Base-by-base conservation (phyloP, 2,888 invertebrate species). In the Rutpela maculata region DNA sequence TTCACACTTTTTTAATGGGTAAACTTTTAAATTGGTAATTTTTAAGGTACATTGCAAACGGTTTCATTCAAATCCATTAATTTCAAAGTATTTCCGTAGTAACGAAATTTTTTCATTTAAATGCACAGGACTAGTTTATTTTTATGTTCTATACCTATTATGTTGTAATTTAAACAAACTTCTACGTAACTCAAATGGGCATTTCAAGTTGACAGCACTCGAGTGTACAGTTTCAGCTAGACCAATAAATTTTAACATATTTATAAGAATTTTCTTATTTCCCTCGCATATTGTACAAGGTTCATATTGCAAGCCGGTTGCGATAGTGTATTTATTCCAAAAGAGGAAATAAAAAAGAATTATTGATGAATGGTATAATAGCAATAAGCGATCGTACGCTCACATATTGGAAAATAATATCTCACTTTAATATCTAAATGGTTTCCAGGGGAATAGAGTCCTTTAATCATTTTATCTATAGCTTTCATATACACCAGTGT, bases 391-490 rank as follows among this genome's bases (percentile, higher is more conserved):
- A 18, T 15, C 31, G 17, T 26, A 38, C 35, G 26, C 10, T 62
- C 57, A 57, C 31, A 26, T 57, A 69, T 57, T 69, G 57, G 35
- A 59, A 69, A 69, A 59, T 69, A 74, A 62, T 75, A 78, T 78
- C 75, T 38, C 26, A 62, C 17, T 75, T 75, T 70, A 22, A 22
- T 66, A 78, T 78, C 78, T 78, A 75, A 78, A 78, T 75, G 69
- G 78, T 73, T 38, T 78, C 70, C 56, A 18, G 35, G 65, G 43
- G 60, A 75, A 73, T 68, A 66, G 68, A 73, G 68, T 75, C 19
- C 70, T 73, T 73, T 73, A 75, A 78, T 78, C 73, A 75, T 75
- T 75, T 59, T 75, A 78, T 78, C 78, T 68, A 35, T 17, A 43
- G 35, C 26, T 60, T 59, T 74, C 70, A 60, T 60, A 70, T 18